phyloP scores from a whole-genome alignment of 1,140 invertebrate species.

The Drosophila pallidifrons region DNA sequence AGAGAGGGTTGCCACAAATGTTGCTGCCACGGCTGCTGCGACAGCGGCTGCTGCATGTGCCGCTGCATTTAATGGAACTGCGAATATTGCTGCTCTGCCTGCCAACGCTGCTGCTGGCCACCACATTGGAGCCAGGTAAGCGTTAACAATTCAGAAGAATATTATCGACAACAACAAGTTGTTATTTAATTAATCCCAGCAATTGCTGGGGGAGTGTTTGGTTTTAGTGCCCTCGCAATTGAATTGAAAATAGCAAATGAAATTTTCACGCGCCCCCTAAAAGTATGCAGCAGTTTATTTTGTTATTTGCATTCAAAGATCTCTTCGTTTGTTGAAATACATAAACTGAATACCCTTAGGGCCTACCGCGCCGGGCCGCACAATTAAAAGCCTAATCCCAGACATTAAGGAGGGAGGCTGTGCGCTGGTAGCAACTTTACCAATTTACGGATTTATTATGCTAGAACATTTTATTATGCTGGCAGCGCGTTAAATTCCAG shows the following conservation, averaged over 20 bases:
- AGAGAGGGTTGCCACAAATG: constrained; percentile 58
- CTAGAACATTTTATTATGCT: constrained; percentile 71
- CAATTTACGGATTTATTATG: constrained; percentile 80
- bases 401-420: background rate
- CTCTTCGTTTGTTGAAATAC: background rate
- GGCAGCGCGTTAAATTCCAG: constrained; percentile 34
- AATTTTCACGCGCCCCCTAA: constrained; percentile 56
- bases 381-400: constrained; percentile 65
- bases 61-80: constrained; percentile 83
- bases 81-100: constrained; percentile 82
- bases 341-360: constrained; percentile 11
- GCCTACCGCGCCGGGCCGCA: constrained; percentile 13
- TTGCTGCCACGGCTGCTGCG: constrained; percentile 68
- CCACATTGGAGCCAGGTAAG: constrained; percentile 84
- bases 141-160: constrained; percentile 5
- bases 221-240: constrained; percentile 61
- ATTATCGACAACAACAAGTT: constrained; percentile 1
- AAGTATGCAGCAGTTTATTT: constrained; percentile 71
- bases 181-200: constrained; percentile 62
- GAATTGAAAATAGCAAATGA: constrained; percentile 60
- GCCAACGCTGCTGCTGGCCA: constrained; percentile 83
- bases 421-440: constrained; percentile 54
- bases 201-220: constrained; percentile 11
- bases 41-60: constrained; percentile 67
- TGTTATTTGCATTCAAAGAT: constrained; percentile 59